Base-by-base conservation (phyloP, 2,113 vertebrate genomes). In the Varanus salvator region DNA sequence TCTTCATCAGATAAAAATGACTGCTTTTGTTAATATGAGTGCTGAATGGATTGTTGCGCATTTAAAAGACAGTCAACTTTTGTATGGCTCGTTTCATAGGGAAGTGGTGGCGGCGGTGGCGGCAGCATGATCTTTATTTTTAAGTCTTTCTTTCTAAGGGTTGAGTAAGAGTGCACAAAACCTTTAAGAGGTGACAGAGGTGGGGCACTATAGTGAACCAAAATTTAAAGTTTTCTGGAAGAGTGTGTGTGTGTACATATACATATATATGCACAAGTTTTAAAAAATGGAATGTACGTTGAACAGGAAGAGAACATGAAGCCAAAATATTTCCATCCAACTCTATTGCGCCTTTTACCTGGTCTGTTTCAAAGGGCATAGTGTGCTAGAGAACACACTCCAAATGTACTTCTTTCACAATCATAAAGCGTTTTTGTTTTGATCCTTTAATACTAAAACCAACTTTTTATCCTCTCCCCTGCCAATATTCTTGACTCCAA, bases 121-220 rank as follows among this genome's bases (percentile, higher is more conserved):
- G 84, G n/a, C 72, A 48, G 29, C 54, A 38, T 89, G 87, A 90
- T 84, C 85, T 93, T 95, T 95, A 87, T 94, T 90, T 90, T 95
- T 54, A 68, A 86, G 23, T 1, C 9, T 82, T 94, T 90, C 52
- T 91, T 96, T 92, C 77, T 88, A 52, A 57, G 71, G 57, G 48
- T 29, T 83, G 91, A 71, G 3, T 57, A 91, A 84, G 68, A 78
- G 80, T 71, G 1, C 8, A 85, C 86, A 92, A 92, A 80, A 93
- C 90, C 84, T 93, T 93, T 86, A 71, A 91, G 89, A 92, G 77
- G 91, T 91, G 92, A 90, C n/a, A 69, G 87, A 84, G 87, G 85
- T 64, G 27, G 84, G 85, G 80, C 31, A 84, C 87, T 84, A 91
- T 72, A 92, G 74, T 83, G 87, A 75, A 44, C 64, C 38, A 34